These are phyloP conservation scores for Dryas iulia DNA, from an alignment of 1,140 invertebrate species.

Conservation along the genomic window DNA sequence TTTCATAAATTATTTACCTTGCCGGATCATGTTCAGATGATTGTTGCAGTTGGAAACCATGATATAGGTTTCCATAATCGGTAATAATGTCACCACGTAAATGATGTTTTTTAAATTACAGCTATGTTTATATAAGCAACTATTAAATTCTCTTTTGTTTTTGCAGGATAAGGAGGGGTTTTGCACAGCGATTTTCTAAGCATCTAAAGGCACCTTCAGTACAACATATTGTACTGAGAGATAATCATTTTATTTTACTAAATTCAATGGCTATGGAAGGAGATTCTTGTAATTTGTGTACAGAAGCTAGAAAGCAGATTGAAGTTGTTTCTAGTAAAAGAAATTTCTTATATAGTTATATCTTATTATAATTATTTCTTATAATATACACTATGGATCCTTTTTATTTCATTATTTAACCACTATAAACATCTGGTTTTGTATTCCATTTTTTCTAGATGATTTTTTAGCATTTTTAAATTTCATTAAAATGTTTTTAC, in stretches of 20 bases:
- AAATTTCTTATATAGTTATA: neutral
- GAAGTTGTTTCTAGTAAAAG: constrained; percentile 84
- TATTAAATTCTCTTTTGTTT: constrained; percentile 22
- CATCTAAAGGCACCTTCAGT: constrained; percentile 89
- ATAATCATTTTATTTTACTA: constrained; percentile 93
- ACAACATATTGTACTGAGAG: constrained; percentile 86
- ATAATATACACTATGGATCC: no score
- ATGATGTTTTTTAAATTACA: neutral
- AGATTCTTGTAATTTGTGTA: constrained; percentile 94
- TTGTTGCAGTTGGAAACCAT: constrained; percentile 96
- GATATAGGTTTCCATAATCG: constrained; percentile 99
- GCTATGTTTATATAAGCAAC: constrained; percentile 31
- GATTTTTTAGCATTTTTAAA: no score
- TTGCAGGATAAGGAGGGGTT: constrained; percentile 59
- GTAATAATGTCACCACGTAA: constrained; percentile 75
- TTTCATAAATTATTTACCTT: constrained; percentile 91
- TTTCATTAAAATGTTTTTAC: no score
- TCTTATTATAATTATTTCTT: neutral
- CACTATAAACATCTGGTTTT: no score
- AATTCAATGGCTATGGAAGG: constrained; percentile 98
- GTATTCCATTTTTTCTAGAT: no score
- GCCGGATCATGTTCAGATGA: constrained; percentile 84
- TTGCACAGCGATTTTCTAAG: constrained; percentile 88
- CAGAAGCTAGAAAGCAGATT: constrained; percentile 86
- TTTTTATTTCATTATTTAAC: no score